phyloP scores from a whole-genome alignment of 2,888 invertebrate species.

The Prenolepis imparis region DNA sequence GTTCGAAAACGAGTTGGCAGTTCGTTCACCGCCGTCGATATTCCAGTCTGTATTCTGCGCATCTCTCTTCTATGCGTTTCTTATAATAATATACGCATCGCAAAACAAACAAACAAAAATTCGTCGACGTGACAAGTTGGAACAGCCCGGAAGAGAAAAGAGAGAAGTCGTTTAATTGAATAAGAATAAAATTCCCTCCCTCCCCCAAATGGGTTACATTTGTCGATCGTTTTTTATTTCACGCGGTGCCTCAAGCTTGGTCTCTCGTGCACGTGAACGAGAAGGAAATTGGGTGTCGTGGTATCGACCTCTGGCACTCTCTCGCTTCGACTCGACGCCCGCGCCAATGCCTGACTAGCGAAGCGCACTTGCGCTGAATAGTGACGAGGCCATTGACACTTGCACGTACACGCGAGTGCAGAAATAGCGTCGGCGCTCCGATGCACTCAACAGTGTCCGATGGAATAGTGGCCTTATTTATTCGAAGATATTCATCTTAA shows the following conservation, averaged over 20 bases:
- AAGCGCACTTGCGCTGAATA: conserved; percentile 84
- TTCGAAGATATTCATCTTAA: background rate
- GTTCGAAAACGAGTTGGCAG: conserved; percentile 72
- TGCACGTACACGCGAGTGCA: conserved; percentile 47
- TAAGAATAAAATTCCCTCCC: background rate
- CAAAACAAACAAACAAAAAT: too few species aligned
- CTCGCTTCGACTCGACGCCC: conserved; percentile 74
- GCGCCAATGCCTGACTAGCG: conserved; percentile 74
- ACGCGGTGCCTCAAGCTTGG: background rate
- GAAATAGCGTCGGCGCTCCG: conserved; percentile 49
- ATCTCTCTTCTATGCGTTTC: background rate
- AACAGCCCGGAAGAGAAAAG: too few species aligned
- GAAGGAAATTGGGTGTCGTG: conserved; percentile 78
- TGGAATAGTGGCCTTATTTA: background rate
- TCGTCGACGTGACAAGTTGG: too few species aligned
- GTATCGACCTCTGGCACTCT: conserved; percentile 82
- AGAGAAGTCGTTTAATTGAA: background rate
- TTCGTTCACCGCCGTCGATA: conserved; percentile 62
- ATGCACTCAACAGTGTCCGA: conserved; percentile 1
- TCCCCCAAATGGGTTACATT: background rate
- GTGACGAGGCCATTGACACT: conserved; percentile 84
- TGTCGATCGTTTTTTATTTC: background rate
- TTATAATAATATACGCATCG: background rate
- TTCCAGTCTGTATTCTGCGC: background rate
- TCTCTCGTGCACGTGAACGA: conserved; percentile 12